Evolutionary conservation across 2,113 vertebrate genomes (phyloP).

Genomic region (Lonchura striata): DNA sequence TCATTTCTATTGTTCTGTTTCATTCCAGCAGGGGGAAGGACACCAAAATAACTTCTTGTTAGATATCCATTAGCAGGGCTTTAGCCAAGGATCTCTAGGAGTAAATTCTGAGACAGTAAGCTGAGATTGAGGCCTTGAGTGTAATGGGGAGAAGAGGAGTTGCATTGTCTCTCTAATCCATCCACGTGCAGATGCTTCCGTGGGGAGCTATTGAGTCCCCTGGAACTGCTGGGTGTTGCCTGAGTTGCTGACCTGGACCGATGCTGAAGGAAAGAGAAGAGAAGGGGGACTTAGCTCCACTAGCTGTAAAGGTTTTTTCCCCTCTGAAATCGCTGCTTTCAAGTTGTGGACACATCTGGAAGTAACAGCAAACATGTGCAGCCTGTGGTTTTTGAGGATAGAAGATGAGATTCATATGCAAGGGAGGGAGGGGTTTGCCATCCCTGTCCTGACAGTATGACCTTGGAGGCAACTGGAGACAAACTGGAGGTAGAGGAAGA

Average conservation of each 20-base stretch:
- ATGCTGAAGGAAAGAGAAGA: background rate
- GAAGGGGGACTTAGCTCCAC: background rate
- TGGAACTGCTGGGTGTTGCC: background rate
- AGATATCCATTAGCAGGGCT: background rate
- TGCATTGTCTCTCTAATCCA: background rate
- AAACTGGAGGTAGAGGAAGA: constrained; percentile 14
- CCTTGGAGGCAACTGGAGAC: background rate
- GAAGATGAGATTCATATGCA: constrained; percentile 35
- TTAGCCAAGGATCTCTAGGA: constrained; percentile 34
- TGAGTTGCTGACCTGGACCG: background rate
- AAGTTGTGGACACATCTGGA: constrained; percentile 62
- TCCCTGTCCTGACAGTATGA: constrained; percentile 8
- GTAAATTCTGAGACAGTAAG: background rate
- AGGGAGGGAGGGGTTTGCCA: background rate
- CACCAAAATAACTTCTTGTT: constrained; percentile 7
- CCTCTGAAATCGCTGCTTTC: constrained; percentile 28
- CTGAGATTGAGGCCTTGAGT: background rate
- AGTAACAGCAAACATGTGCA: constrained; percentile 62
- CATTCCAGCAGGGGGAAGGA: background rate
- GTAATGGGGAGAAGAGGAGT: background rate
- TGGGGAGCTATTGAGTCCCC: background rate
- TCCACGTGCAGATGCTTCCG: fast-evolving
- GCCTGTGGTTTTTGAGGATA: background rate
- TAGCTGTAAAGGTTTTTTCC: background rate
- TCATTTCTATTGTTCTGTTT: background rate